These are phyloP conservation scores for Hypercompe scribonia DNA, from an alignment of 2,888 invertebrate species.

Conservation along the genomic window DNA sequence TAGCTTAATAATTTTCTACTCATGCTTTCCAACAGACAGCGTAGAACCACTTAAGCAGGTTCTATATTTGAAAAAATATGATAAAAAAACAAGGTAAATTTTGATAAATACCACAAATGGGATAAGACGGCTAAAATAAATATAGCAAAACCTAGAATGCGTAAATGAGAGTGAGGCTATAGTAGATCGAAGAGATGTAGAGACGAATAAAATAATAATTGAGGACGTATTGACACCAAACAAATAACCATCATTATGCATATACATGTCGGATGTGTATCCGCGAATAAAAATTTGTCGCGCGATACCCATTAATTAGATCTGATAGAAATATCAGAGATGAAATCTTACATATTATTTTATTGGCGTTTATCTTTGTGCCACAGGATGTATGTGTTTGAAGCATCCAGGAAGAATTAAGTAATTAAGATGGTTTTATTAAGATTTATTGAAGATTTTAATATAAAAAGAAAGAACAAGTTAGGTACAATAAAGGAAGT, in stretches of 20 bases:
- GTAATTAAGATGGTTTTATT: neutral
- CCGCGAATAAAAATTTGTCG: neutral
- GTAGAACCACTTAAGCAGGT: neutral
- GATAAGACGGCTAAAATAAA: neutral
- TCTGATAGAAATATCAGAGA: neutral
- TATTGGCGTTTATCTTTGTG: neutral
- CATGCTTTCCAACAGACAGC: too few species aligned
- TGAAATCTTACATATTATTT: neutral
- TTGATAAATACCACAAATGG: neutral
- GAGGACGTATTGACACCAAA: neutral
- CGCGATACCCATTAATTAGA: neutral
- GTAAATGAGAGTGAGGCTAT: neutral
- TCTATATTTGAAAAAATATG: neutral
- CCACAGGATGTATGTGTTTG: neutral
- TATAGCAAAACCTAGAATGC: too few species aligned
- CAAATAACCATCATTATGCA: neutral
- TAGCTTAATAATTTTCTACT: too few species aligned
- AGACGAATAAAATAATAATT: neutral
- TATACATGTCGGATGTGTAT: constrained; percentile 3
- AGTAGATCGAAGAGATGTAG: too few species aligned
- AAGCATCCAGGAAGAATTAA: neutral
- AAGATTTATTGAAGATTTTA: neutral
- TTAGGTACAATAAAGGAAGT: neutral
- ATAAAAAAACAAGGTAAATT: too few species aligned
- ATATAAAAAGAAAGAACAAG: neutral